Conservation (phyloP, 2,888 invertebrate genomes). For the Axea sp. region DNA sequence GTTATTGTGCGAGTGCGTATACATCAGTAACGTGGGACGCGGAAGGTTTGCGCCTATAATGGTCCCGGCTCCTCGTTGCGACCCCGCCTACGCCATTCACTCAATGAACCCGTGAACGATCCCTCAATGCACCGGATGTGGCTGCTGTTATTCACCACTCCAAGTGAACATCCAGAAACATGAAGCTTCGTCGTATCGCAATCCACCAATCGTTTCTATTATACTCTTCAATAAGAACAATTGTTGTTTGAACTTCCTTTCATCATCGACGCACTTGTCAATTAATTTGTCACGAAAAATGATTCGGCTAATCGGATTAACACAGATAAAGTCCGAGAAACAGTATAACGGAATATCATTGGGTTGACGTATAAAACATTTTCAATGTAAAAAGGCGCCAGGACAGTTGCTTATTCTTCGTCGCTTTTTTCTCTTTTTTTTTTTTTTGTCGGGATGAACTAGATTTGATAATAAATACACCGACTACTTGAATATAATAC, state of each 20-base stretch:
- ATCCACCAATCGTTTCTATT: slow-evolving; percentile 72
- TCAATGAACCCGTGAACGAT: slow-evolving; percentile 67
- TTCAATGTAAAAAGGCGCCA: not conserved
- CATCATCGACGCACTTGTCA: slow-evolving; percentile 33
- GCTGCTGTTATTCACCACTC: slow-evolving; percentile 76
- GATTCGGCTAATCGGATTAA: slow-evolving; percentile 25
- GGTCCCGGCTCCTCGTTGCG: slow-evolving; percentile 60
- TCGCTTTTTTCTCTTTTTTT: not conserved
- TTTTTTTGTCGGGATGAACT: not conserved
- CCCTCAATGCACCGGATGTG: slow-evolving; percentile 78
- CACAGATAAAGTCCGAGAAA: not conserved
- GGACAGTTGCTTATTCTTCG: not conserved
- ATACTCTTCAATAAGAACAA: slow-evolving; percentile 34
- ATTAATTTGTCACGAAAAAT: slow-evolving; percentile 39
- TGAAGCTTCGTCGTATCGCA: slow-evolving; percentile 75
- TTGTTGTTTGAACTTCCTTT: slow-evolving; percentile 23
- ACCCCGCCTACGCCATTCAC: slow-evolving; percentile 74
- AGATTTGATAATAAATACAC: not conserved
- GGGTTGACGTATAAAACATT: not conserved
- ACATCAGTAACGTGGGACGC: slow-evolving; percentile 60
- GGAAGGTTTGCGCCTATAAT: slow-evolving; percentile 62
- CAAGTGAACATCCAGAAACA: slow-evolving; percentile 78
- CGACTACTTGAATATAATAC: slow-evolving; percentile 8
- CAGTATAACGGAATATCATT: not conserved
- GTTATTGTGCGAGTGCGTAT: slow-evolving; percentile 53